Evolutionary conservation across 1,140 invertebrate genomes (phyloP), one percentile per base, ranked within the genome.

Genomic region (Argopecten irradians): DNA sequence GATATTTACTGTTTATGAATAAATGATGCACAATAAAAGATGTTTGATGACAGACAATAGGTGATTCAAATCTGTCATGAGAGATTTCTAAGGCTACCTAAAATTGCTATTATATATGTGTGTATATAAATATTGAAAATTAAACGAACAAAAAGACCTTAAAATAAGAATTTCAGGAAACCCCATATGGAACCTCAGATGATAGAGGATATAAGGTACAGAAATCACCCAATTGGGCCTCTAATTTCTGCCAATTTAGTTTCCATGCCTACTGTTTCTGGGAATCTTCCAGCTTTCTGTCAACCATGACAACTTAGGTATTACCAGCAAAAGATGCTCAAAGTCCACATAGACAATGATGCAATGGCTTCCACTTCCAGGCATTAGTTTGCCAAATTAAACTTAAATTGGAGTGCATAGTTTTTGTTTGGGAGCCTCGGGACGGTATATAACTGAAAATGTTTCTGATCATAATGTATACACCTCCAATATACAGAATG

Each of bases 301-400:
- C 55, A 71, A 71, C 55, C 55, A 71, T 71, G 55, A 71, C 55
- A 71, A 71, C 55, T 71, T 71, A 28, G 55, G 55, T 71, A 71
- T 71, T 71, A 71, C 55, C 55, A 71, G 55, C 55, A 71, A n/a
- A 71, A 71, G 55, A 71, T 71, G 55, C 55, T 71, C 55, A 71
- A 71, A 71, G n/a, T 71, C 55, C 55, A 71, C 55, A 71, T 71
- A 71, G 55, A 71, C 55, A 71, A 71, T 71, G 55, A 71, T n/a
- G 55, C 55, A 71, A 71, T n/a, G 28, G 55, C 55, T 16, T 28
- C 22, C 28, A 71, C 55, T 71, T 71, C 55, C n/a, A 71, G 55
- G 55, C 55, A 28, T 71, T n/a, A 16, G 55, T n/a, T 71, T 71
- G 55, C 55, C 55, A 71, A 71, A 71, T 71, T 71, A 71, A 71